These are phyloP conservation scores for Doryteuthis pealeii DNA, from an alignment of 1,140 invertebrate species.

Conservation along the genomic window DNA sequence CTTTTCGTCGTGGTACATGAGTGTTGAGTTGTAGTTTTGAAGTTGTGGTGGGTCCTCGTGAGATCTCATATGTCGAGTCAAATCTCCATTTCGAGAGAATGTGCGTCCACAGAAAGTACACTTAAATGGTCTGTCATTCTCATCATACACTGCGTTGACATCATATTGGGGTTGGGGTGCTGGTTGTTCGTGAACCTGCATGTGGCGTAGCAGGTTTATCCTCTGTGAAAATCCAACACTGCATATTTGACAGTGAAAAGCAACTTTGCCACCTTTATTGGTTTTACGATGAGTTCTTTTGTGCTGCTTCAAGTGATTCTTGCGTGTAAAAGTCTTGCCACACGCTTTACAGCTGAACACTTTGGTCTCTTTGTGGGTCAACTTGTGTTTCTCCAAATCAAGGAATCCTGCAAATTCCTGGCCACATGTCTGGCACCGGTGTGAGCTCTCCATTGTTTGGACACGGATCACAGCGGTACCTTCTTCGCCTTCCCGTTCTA, in stretches of 20 bases:
- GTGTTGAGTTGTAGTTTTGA: conserved; percentile 23
- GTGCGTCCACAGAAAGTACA: conserved; percentile 57
- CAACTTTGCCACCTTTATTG: neutral
- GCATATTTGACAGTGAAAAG: neutral
- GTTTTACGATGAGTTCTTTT: neutral
- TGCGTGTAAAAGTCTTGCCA: conserved; percentile 12
- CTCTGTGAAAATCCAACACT: neutral
- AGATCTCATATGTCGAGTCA: conserved; percentile 25
- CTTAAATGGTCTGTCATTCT: neutral
- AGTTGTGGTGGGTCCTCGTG: conserved; percentile 22
- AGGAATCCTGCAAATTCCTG: conserved; percentile 13
- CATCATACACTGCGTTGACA: neutral
- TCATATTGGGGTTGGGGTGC: neutral
- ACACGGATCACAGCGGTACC: neutral
- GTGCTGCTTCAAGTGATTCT: conserved; percentile 15
- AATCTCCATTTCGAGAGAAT: conserved; percentile 72
- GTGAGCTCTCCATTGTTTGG: neutral
- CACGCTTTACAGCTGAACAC: conserved; percentile 15
- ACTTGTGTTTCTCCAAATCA: conserved; percentile 19
- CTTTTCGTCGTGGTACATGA: conserved; percentile 66
- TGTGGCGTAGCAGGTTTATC: neutral
- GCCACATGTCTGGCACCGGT: conserved; percentile 18
- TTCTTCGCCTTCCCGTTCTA: neutral
- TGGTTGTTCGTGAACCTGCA: neutral
- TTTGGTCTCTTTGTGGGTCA: conserved; percentile 18